Percentiles rank a stretch among this genome's conserved stretches.
phyloP scores from a whole-genome alignment of 2,113 vertebrate genomes.

The Erythrolamprus reginae region DNA sequence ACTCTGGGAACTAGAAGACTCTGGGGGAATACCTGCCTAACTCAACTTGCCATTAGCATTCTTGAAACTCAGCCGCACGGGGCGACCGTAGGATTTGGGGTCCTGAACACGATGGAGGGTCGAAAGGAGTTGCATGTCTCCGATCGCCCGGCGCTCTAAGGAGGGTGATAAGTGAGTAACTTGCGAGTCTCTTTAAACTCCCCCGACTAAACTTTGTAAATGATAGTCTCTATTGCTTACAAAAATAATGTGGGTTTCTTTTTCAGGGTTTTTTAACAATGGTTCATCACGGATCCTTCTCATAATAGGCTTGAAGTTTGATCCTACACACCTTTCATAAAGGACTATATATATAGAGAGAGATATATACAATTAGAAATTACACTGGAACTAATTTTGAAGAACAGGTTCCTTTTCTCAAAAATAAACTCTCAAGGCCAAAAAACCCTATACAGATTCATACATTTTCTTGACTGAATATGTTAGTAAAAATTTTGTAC shows the following conservation, averaged over 20 bases:
- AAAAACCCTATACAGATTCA: background rate
- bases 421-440: background rate
- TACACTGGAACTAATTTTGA: background rate
- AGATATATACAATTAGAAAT: background rate
- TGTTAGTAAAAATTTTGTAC: background rate
- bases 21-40: constrained; percentile 30
- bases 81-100: constrained; percentile 21
- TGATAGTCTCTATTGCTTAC: background rate
- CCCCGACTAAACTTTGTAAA: background rate
- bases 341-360: too few species aligned
- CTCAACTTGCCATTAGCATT: constrained; percentile 61
- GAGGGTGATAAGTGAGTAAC: background rate
- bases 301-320: background rate
- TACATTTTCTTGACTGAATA: background rate
- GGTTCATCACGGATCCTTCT: background rate
- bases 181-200: background rate
- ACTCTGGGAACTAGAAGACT: constrained; percentile 5
- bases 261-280: background rate
- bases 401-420: constrained; percentile 29
- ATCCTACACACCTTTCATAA: background rate
- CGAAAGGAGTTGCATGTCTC: background rate
- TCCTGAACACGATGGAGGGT: background rate
- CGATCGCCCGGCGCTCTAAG: background rate
- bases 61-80: constrained; percentile 54
- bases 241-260: background rate